Evolutionary conservation across 2,113 vertebrate genomes (phyloP).

Genomic region (Corvus hawaiiensis): DNA sequence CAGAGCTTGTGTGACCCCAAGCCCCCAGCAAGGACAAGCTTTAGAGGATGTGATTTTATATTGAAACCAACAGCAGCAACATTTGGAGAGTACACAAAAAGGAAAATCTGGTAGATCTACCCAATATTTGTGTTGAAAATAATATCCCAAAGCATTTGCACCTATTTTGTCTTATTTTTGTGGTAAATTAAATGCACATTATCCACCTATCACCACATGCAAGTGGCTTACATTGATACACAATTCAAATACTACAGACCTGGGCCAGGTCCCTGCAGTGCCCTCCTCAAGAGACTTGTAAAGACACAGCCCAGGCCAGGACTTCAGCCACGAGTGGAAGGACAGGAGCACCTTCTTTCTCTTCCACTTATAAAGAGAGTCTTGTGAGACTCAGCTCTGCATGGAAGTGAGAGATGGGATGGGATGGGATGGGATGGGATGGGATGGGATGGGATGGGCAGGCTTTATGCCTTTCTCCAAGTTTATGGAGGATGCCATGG

Average conservation of each 20-base stretch:
- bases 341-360: background rate
- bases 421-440: background rate
- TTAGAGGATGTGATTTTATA: background rate
- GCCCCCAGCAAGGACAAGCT: background rate
- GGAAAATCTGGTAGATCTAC: background rate
- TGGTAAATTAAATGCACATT: background rate
- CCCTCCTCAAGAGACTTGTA: background rate
- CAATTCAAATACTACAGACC: background rate
- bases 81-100: background rate
- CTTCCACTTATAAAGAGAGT: background rate
- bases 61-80: background rate
- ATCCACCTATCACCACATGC: background rate
- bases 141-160: background rate
- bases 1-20: background rate
- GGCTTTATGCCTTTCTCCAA: background rate
- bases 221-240: background rate
- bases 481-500: background rate
- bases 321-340: background rate
- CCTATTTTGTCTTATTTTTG: background rate
- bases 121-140: background rate
- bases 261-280: background rate
- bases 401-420: background rate
- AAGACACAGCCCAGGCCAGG: background rate
- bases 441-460: background rate
- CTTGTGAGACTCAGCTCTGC: background rate